Evolutionary conservation across 1,140 invertebrate genomes (phyloP).

Genomic region (Pygmarrhopalites habei): DNA sequence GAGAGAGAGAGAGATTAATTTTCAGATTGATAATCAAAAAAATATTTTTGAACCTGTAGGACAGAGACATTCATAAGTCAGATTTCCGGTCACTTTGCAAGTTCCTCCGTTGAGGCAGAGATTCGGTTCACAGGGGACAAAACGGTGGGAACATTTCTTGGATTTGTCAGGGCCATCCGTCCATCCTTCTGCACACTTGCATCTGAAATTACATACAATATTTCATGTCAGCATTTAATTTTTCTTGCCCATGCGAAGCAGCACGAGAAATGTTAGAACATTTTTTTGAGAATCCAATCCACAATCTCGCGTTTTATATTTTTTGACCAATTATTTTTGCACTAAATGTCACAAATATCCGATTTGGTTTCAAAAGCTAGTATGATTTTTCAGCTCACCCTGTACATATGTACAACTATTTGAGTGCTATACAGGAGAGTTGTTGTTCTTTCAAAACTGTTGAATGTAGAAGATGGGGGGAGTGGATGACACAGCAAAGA

Average conservation of each 20-base stretch:
- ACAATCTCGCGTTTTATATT: neutral
- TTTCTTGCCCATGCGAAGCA: too few species aligned
- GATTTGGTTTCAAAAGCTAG: too few species aligned
- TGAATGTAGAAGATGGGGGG: too few species aligned
- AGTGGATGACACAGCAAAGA: neutral
- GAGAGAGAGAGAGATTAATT: too few species aligned
- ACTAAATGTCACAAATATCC: too few species aligned
- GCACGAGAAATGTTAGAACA: neutral
- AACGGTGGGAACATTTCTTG: constrained; percentile 77
- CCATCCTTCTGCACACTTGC: constrained; percentile 78
- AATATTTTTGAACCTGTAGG: constrained; percentile 58
- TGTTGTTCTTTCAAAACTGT: too few species aligned
- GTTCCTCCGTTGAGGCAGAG: constrained; percentile 70
- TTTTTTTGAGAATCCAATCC: constrained; percentile 2
- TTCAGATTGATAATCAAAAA: too few species aligned
- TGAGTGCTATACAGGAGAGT: too few species aligned
- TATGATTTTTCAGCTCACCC: too few species aligned
- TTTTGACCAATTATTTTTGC: too few species aligned
- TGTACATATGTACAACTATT: too few species aligned
- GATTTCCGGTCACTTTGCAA: constrained; percentile 64
- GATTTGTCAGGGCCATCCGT: constrained; percentile 54
- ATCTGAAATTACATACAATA: constrained; percentile 51
- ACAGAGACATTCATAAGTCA: constrained; percentile 77
- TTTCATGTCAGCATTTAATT: too few species aligned
- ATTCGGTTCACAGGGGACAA: constrained; percentile 81